Evolutionary conservation across 2,797 vertebrate genomes (phyloP).

Genomic region (Urocyon cinereoargenteus): DNA sequence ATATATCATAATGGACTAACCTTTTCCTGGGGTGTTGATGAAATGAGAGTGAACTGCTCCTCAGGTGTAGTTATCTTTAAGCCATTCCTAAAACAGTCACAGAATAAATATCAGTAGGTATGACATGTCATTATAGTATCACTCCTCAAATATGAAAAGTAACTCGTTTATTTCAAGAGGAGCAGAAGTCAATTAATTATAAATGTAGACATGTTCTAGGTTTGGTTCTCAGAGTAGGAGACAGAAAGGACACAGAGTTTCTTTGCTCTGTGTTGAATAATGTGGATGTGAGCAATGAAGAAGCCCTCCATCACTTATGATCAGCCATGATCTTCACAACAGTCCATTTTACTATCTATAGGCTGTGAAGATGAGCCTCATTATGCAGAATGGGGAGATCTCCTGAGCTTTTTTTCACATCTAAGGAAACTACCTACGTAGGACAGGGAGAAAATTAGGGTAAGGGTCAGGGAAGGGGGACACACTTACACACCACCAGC

Average conservation of each 20-base stretch:
- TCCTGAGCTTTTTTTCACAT: not conserved
- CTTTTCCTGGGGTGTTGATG: constrained; percentile 96
- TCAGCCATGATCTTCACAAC: not conserved
- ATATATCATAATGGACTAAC: constrained; percentile 83
- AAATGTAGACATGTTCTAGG: not conserved
- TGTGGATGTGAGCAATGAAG: not conserved
- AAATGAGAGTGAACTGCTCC: constrained; percentile 95
- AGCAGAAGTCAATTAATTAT: not conserved
- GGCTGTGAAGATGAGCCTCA: not conserved
- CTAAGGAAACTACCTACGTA: not conserved
- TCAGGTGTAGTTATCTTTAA: constrained; percentile 97
- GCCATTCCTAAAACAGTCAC: constrained; percentile 89
- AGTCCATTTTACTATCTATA: not conserved
- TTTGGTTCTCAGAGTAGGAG: not conserved
- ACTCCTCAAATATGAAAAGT: constrained; percentile 26
- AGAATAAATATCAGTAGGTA: constrained; percentile 12
- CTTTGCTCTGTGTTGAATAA: not conserved
- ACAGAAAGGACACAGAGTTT: not conserved
- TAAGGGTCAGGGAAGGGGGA: not conserved
- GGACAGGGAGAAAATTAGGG: not conserved
- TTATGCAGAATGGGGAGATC: not conserved
- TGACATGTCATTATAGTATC: not conserved
- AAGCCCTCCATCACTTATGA: not conserved
- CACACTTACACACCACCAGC: constrained; percentile 92
- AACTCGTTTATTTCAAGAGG: constrained; percentile 11